These are phyloP conservation scores for Latrodectus elegans DNA, from an alignment of 2,888 invertebrate species.

Conservation along the genomic window DNA sequence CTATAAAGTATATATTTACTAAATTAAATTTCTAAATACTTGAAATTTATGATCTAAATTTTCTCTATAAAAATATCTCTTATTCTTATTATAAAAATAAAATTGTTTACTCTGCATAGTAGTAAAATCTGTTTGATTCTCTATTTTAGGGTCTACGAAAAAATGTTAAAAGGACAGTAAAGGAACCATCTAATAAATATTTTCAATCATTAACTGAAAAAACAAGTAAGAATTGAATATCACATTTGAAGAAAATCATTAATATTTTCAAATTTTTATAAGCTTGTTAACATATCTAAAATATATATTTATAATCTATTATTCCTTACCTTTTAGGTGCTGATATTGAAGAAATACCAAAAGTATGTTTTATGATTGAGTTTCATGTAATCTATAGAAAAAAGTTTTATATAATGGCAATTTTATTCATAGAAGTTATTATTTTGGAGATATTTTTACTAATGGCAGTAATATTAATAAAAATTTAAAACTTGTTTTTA, in stretches of 20 bases:
- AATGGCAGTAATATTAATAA: too few species aligned
- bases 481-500: background rate
- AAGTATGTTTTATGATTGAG: conserved; percentile 42
- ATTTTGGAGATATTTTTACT: too few species aligned
- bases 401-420: background rate
- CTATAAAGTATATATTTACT: too few species aligned
- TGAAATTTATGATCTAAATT: too few species aligned
- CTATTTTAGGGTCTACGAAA: conserved; percentile 44
- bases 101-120: too few species aligned
- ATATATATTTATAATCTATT: background rate
- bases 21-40: too few species aligned
- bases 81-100: too few species aligned
- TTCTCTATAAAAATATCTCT: too few species aligned
- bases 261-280: background rate
- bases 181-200: conserved; percentile 23
- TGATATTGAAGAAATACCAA: conserved; percentile 70
- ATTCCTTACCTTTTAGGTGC: conserved; percentile 29
- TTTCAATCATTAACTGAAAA: conserved; percentile 29
- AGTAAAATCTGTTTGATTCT: background rate
- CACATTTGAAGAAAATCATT: background rate
- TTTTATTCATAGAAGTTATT: background rate
- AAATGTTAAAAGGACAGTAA: conserved; percentile 44
- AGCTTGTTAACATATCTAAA: background rate
- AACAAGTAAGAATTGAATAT: conserved; percentile 22
- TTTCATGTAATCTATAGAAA: background rate